Evolutionary conservation across 2,888 invertebrate species (phyloP), one percentile per base, ranked within the genome.

Genomic region (Zaprionus lineosus): DNA sequence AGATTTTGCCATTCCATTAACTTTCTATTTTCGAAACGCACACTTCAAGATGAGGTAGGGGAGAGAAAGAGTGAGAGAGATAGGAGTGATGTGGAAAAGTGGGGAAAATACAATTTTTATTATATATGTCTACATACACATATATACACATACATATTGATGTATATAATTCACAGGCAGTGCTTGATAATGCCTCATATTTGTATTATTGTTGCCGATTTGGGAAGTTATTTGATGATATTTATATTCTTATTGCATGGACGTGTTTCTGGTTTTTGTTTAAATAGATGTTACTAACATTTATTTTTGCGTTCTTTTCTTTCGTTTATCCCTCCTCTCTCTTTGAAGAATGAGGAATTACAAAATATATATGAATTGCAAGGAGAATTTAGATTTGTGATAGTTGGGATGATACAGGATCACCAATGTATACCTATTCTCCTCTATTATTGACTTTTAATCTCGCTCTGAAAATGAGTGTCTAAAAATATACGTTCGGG

Each of bases 401-500:
- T n/a, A n/a, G n/a, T n/a, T n/a, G n/a, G n/a, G n/a, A n/a, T n/a
- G n/a, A n/a, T n/a, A n/a, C n/a, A n/a, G n/a, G n/a, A n/a, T n/a
- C n/a, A n/a, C n/a, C n/a, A n/a, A n/a, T n/a, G n/a, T n/a, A n/a
- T n/a, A n/a, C n/a, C n/a, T n/a, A 12, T 34, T 1, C 2, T 41
- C 7, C 21, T 39, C 41, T 46, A 44, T 52, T 28, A 36, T 44
- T 44, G 16, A 11, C 18, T 24, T 11, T 36, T 40, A 39, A 12
- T 33, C 24, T 48, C 33, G 52, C 19, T 47, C 53, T 55, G 60
- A 67, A 60, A 58, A 63, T 50, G 56, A 70, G 65, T 52, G 53
- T 77, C 65, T 61, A 78, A 74, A 77, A 77, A 74, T 74, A 82
- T 82, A 76, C 47, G 53, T 58, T 66, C 69, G 58, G 69, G 59